Conservation (phyloP, 2,888 invertebrate species). For the Chymomyza fuscimana region DNA sequence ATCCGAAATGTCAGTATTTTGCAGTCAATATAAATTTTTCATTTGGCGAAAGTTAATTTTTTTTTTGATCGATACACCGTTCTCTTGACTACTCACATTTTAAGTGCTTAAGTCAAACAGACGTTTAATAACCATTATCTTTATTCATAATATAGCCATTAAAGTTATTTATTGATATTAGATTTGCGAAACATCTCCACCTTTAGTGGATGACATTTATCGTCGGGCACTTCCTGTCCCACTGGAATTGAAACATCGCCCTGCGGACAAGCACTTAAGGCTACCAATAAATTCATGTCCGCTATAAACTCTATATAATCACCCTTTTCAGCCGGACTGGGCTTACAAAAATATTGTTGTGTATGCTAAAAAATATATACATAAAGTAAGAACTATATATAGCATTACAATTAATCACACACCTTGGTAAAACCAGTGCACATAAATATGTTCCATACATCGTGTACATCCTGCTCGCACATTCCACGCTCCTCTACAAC, state of each 20-base stretch:
- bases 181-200: conserved; percentile 78
- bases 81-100: too few relatives aligned
- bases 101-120: too few relatives aligned
- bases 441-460: conserved; percentile 82
- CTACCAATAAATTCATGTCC: conserved; percentile 81
- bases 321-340: conserved; percentile 80
- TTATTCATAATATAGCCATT: too few relatives aligned
- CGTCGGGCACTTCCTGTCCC: conserved; percentile 78
- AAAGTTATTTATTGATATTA: background rate
- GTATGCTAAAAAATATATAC: conserved; percentile 71
- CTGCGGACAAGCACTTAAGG: conserved; percentile 80
- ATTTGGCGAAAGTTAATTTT: too few relatives aligned
- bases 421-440: conserved; percentile 80
- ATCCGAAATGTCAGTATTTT: too few relatives aligned
- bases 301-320: conserved; percentile 81
- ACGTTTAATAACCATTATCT: too few relatives aligned
- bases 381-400: background rate
- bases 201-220: conserved; percentile 78
- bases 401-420: too few relatives aligned
- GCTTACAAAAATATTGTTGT: conserved; percentile 81
- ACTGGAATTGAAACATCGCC: conserved; percentile 80
- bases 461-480: conserved; percentile 80
- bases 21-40: too few relatives aligned
- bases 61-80: too few relatives aligned
- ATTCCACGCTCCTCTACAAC: conserved; percentile 76